phyloP scores from a whole-genome alignment of 2,797 vertebrate genomes.

The Florisuga fusca region DNA sequence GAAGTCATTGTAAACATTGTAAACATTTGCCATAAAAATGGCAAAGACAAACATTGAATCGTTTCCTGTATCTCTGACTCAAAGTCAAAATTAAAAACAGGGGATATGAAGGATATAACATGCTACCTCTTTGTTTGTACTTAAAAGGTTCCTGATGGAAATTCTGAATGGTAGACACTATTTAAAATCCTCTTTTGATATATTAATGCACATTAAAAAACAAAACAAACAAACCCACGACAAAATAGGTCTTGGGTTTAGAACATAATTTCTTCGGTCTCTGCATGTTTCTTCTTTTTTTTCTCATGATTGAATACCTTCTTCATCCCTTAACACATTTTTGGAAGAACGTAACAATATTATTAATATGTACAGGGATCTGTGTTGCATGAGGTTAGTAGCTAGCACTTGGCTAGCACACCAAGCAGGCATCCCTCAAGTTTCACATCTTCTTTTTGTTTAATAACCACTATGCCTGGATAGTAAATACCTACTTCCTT shows the following conservation, averaged over 20 bases:
- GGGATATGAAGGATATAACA: not conserved
- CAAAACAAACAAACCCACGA: not conserved
- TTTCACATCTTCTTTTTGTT: not conserved
- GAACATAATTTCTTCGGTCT: not conserved
- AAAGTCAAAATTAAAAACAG: not conserved
- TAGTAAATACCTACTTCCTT: not conserved
- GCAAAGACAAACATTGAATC: not conserved
- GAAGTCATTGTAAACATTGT: not conserved
- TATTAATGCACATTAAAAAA: not conserved
- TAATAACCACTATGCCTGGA: not conserved
- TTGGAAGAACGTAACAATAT: not conserved
- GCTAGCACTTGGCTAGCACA: not conserved
- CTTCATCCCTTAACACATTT: not conserved
- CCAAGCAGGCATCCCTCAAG: not conserved
- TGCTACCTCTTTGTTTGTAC: not conserved
- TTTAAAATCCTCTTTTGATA: not conserved
- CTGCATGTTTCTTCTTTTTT: not conserved
- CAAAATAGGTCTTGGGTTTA: not conserved
- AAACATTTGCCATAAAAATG: conserved; percentile 6
- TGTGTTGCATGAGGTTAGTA: not conserved
- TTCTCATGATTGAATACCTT: not conserved
- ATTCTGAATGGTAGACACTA: not conserved
- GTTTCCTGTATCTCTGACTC: not conserved
- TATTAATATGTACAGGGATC: not conserved
- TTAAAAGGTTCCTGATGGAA: not conserved